Evolutionary conservation across 1,140 invertebrate species (phyloP).

Genomic region (Caenorhabditis elegans): DNA sequence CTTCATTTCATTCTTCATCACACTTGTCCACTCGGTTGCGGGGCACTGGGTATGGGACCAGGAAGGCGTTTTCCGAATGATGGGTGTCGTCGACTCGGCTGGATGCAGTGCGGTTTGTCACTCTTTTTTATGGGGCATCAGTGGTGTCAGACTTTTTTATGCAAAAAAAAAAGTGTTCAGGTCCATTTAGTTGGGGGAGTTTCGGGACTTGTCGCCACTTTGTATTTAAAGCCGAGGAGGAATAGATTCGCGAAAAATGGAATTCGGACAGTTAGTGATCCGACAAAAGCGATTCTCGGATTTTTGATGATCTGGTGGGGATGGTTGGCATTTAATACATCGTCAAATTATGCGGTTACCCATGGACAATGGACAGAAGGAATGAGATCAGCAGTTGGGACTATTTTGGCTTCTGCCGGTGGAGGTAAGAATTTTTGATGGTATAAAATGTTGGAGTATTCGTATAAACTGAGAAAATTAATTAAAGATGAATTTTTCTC

Average conservation of each 20-base stretch:
- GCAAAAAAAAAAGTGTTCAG: too few relatives aligned
- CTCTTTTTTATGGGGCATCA: neutral
- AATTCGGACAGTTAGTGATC: conserved; percentile 80
- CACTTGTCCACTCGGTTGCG: conserved; percentile 81
- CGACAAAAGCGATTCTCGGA: conserved; percentile 84
- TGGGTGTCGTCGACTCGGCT: conserved; percentile 84
- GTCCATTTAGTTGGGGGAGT: conserved; percentile 83
- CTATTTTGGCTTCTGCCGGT: conserved; percentile 83
- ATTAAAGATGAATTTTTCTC: too few relatives aligned
- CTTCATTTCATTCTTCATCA: conserved; percentile 84
- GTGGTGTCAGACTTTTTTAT: too few relatives aligned
- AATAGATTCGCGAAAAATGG: conserved; percentile 80
- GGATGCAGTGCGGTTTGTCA: conserved; percentile 70
- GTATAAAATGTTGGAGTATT: too few relatives aligned
- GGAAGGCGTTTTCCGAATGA: conserved; percentile 78
- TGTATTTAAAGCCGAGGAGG: conserved; percentile 84
- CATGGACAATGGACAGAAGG: conserved; percentile 82
- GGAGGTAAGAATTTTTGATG: conserved; percentile 78
- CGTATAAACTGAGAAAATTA: too few relatives aligned
- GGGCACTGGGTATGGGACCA: conserved; percentile 77
- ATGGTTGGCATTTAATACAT: conserved; percentile 89
- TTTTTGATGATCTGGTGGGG: conserved; percentile 89
- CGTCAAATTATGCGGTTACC: conserved; percentile 73
- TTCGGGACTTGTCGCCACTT: conserved; percentile 80
- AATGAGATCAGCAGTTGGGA: conserved; percentile 81